These are phyloP conservation scores for Pegea sp. DNA, from an alignment of 23 tunicate genomes.

Conservation along the genomic window DNA sequence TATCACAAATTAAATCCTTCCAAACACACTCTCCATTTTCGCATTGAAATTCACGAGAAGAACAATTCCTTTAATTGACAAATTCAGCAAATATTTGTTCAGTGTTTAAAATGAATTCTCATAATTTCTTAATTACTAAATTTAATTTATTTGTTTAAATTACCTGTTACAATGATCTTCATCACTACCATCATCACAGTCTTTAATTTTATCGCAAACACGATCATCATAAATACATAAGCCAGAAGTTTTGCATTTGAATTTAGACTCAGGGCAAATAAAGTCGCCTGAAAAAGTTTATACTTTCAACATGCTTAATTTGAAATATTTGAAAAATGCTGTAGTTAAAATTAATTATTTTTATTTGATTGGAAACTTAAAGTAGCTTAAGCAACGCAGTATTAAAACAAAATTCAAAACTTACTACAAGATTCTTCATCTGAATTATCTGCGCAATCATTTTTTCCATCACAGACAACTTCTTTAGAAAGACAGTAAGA, in stretches of 20 bases:
- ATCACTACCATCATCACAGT: slow-evolving; percentile 60
- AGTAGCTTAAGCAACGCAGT: background rate
- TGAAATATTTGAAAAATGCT: too few relatives aligned
- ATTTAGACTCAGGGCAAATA: slow-evolving; percentile 29
- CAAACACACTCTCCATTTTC: too few relatives aligned
- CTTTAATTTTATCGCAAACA: slow-evolving; percentile 42
- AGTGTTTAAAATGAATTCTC: too few relatives aligned
- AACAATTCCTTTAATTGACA: too few relatives aligned
- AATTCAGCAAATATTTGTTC: too few relatives aligned
- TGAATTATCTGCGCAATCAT: slow-evolving; percentile 57
- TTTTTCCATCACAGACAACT: slow-evolving; percentile 32
- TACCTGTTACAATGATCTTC: too few relatives aligned
- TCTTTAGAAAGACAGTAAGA: slow-evolving; percentile 35
- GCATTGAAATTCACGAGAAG: slow-evolving; percentile 25
- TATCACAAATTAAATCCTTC: too few relatives aligned
- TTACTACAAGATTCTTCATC: slow-evolving; percentile 26
- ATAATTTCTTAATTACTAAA: too few relatives aligned
- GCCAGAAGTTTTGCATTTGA: slow-evolving; percentile 15
- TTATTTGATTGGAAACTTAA: background rate
- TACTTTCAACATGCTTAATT: background rate
- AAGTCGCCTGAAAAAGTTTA: slow-evolving; percentile 19
- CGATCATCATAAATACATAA: slow-evolving; percentile 19
- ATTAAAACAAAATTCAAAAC: background rate
- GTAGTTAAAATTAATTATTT: too few relatives aligned
- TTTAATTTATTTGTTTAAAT: too few relatives aligned